Percentiles rank a stretch among this genome's conserved stretches.
These are phyloP conservation scores for Pantherophis alleghaniensis DNA, from an alignment of 2,797 vertebrate species.

Conservation along the genomic window DNA sequence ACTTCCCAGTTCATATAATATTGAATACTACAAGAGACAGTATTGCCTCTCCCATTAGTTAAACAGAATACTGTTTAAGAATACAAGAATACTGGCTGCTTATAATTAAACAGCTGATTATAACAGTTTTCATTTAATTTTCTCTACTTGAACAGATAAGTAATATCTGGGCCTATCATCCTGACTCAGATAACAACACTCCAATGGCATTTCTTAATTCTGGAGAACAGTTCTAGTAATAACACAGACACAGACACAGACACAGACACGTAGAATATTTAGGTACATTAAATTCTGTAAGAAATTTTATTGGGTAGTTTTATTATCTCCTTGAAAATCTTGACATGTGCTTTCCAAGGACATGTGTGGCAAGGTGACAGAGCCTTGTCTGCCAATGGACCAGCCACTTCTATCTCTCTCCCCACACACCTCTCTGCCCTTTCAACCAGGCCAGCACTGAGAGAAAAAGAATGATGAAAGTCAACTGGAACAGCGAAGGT, in stretches of 20 bases:
- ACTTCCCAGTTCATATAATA: background rate
- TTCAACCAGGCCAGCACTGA: background rate
- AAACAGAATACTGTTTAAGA: background rate
- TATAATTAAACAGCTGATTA: background rate
- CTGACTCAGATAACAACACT: background rate
- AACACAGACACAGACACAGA: background rate
- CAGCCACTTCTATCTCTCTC: background rate
- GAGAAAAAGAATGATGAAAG: background rate
- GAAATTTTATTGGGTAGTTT: background rate
- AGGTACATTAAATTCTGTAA: background rate
- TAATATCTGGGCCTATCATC: background rate
- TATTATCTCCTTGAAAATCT: background rate
- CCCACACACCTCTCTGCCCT: background rate
- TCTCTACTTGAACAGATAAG: background rate
- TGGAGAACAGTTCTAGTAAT: background rate
- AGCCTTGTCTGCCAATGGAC: background rate
- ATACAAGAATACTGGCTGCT: background rate
- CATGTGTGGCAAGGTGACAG: background rate
- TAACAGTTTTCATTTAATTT: background rate
- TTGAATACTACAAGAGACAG: background rate
- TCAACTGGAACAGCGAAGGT: background rate
- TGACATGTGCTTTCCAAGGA: background rate
- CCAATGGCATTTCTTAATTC: background rate
- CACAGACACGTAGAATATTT: background rate
- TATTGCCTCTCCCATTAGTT: background rate